Evolutionary conservation across 2,797 vertebrate species (phyloP), one percentile per base, ranked within the genome.

Genomic region (Aphelocoma californica): DNA sequence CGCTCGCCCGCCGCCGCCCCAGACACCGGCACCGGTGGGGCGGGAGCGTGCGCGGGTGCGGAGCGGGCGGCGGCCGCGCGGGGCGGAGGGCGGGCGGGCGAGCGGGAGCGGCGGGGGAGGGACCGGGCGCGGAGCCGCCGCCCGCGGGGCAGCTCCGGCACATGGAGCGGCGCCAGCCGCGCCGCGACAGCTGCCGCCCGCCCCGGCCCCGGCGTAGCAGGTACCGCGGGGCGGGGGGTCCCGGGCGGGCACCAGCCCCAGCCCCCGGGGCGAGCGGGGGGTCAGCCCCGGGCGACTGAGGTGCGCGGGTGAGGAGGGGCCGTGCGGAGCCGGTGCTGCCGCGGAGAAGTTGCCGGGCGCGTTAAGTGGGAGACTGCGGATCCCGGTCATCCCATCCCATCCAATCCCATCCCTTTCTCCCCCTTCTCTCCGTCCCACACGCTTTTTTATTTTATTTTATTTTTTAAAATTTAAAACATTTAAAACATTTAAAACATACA

Each of bases 191-290:
- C 97, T 98, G 98, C 98, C 98, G 98, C 98, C 98, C 97, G 98
- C 98, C 98, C 98, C 98, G 97, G 98, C 95, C 71, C 64, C 44
- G 98, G 98, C 95, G 98, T 97, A 98, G 98, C 98, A 99, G 99
- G 98, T 99, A 99, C 97, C 96, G 97, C 97, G 94, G 92, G 56
- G 61, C 73, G 65, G 86, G 83, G 91, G 79, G 48, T 72, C 81
- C 95, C 72, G 48, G 88, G 94, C 77, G 91, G 93, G 83, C 69
- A 28, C 8, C 48, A 23, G 77, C 32, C 28, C 31, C 56, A 16
- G 61, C 83, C 75, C 14, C 38, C 20, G 28, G 58, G 45, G 53
- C 20, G 70, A 42, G 61, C 14, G 21, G 20, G 32, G 36, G 18
- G 4, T 50, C 64, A 56, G 66, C 42, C 40, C 66, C 23, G 19